Evolutionary conservation across 2,113 vertebrate genomes (phyloP).

Genomic region (Meles meles): DNA sequence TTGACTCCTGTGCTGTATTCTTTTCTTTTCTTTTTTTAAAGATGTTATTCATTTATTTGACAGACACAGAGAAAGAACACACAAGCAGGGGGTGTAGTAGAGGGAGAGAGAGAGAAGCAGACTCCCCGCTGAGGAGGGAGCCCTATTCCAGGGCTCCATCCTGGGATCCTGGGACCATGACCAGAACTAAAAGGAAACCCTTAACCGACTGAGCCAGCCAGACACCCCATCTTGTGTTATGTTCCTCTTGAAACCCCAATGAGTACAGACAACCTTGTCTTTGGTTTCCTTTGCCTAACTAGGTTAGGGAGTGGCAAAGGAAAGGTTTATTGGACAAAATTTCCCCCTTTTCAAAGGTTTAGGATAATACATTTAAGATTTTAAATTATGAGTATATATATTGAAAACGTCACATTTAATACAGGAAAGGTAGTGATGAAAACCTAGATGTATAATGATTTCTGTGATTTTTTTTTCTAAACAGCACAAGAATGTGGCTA

Average conservation of each 20-base stretch:
- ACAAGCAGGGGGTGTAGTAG: too few relatives aligned
- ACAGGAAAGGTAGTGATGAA: not conserved
- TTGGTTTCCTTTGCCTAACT: not conserved
- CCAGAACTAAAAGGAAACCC: too few relatives aligned
- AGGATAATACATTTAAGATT: not conserved
- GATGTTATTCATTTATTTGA: too few relatives aligned
- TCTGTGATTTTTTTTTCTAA: not conserved
- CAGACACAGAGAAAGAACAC: too few relatives aligned
- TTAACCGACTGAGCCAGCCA: too few relatives aligned
- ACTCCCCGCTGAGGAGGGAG: too few relatives aligned
- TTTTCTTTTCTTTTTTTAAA: too few relatives aligned
- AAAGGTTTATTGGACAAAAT: not conserved
- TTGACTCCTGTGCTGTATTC: not conserved
- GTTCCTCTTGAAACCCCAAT: not conserved
- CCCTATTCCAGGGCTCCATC: too few relatives aligned
- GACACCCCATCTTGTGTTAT: not conserved
- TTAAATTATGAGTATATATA: not conserved
- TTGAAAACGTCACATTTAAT: not conserved
- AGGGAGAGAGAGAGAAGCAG: too few relatives aligned
- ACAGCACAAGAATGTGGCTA: not conserved
- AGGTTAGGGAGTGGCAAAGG: too few relatives aligned
- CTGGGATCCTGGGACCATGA: too few relatives aligned
- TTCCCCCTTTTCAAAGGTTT: not conserved
- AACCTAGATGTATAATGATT: not conserved
- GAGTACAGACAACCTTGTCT: not conserved